A percentile compares a stretch with the other conserved stretches of the same genome.
Conservation (phyloP, 1,140 invertebrate genomes). For the Hypothenemus hampei region DNA sequence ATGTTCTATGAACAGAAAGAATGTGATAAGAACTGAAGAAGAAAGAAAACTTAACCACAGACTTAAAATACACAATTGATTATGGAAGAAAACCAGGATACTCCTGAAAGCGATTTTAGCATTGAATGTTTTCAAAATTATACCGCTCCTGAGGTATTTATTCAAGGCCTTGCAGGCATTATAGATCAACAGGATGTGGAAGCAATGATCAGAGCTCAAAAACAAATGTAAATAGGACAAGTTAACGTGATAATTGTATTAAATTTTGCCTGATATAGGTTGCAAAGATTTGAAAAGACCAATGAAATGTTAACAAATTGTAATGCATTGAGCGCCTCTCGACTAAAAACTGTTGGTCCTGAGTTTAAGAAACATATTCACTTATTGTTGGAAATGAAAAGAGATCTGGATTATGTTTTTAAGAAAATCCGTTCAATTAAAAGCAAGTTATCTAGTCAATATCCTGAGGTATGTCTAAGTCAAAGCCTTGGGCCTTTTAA, state of each 20-base stretch:
- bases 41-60: too few species aligned
- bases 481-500: too few species aligned
- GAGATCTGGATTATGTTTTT: conserved; percentile 65
- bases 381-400: conserved; percentile 67
- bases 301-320: conserved; percentile 97
- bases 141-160: conserved; percentile 83
- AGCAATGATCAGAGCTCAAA: conserved; percentile 84
- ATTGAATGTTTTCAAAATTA: conserved; percentile 86
- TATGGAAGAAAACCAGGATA: too few species aligned
- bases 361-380: conserved; percentile 89
- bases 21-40: too few species aligned
- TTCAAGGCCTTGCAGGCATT: conserved; percentile 83
- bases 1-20: too few species aligned
- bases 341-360: conserved; percentile 71
- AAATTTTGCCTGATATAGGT: conserved; percentile 55
- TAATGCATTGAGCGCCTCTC: conserved; percentile 76
- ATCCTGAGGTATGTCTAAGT: conserved; percentile 67
- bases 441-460: conserved; percentile 75
- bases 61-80: too few species aligned
- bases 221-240: conserved; percentile 72
- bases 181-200: conserved; percentile 88
- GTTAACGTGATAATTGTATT: not conserved
- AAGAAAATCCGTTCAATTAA: conserved; percentile 71
- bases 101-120: conserved; percentile 61
- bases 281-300: conserved; percentile 93